phyloP scores from a whole-genome alignment of 2,113 vertebrate species.

The Pelecanoides urinatrix region DNA sequence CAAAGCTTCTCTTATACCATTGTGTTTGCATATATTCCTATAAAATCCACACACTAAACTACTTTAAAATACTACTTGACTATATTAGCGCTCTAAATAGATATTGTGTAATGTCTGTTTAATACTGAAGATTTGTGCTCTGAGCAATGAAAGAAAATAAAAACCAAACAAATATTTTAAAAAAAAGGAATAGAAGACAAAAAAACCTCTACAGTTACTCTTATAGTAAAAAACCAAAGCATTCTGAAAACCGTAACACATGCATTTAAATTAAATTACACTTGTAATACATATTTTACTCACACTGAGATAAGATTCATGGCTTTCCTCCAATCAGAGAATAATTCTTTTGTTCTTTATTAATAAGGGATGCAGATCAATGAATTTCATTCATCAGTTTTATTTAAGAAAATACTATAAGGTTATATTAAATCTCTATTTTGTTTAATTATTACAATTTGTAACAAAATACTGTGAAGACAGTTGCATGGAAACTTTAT shows the following conservation, averaged over 20 bases:
- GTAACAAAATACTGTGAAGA: background rate
- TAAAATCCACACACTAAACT: background rate
- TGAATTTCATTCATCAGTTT: background rate
- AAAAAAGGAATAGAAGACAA: background rate
- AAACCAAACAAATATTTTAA: background rate
- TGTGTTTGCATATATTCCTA: background rate
- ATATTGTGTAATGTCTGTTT: background rate
- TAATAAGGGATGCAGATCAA: background rate
- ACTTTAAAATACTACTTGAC: background rate
- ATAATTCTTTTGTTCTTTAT: background rate
- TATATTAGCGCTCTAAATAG: background rate
- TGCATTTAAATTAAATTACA: background rate
- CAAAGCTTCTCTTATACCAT: background rate
- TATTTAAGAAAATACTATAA: background rate
- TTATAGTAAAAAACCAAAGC: background rate
- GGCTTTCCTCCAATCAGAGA: background rate
- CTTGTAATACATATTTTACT: background rate
- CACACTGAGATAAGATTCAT: background rate
- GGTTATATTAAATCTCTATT: background rate
- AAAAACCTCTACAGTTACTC: background rate
- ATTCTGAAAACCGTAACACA: background rate
- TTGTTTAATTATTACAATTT: background rate
- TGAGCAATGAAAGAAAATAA: background rate
- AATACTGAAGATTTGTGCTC: background rate
- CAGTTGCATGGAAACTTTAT: background rate